These are phyloP conservation scores for Antrozous pallidus DNA, from an alignment of 2,797 vertebrate species.

Conservation along the genomic window DNA sequence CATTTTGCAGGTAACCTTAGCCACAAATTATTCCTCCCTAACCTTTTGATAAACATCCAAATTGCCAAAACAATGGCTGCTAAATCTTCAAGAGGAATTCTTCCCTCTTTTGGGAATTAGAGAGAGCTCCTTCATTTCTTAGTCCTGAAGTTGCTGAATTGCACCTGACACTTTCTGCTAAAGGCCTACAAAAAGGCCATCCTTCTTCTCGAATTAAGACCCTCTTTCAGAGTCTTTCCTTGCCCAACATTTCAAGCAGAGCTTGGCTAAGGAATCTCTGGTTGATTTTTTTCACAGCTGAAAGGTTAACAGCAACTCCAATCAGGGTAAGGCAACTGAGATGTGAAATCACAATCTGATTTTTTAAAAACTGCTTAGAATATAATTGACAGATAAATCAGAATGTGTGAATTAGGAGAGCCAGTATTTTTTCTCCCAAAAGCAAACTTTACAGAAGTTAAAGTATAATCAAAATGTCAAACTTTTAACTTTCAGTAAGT, in stretches of 20 bases:
- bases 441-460: not conserved
- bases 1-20: not conserved
- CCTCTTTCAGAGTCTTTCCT: not conserved
- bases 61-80: not conserved
- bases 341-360: not conserved
- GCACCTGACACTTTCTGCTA: not conserved
- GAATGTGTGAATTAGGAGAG: not conserved
- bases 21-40: not conserved
- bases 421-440: not conserved
- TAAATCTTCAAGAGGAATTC: not conserved
- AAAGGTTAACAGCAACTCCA: not conserved
- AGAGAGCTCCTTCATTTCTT: not conserved
- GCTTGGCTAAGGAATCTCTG: not conserved
- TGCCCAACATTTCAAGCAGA: not conserved
- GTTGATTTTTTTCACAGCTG: not conserved
- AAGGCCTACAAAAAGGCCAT: not conserved
- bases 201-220: not conserved
- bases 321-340: not conserved
- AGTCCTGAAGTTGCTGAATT: not conserved
- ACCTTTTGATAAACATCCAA: not conserved
- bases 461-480: not conserved
- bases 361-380: not conserved
- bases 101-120: not conserved
- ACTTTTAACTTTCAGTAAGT: conserved; percentile 6
- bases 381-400: not conserved